Evolutionary conservation across 2,113 vertebrate species (phyloP), one percentile per base, ranked within the genome.

Genomic region (Pandion haliaetus): DNA sequence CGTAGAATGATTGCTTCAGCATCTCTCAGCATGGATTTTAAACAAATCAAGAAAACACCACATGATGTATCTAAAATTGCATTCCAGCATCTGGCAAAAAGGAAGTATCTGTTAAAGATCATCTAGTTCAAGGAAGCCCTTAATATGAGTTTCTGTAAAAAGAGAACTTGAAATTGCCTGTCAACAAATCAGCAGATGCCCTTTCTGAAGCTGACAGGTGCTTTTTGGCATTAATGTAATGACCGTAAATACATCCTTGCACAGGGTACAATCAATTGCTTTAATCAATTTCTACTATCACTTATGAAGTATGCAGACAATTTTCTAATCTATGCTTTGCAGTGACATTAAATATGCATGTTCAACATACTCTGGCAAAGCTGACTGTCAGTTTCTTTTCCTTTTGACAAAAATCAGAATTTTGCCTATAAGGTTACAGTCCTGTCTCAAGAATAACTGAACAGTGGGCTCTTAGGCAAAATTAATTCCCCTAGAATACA

Each of bases 61-160:
- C 80, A 67, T 83, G 78, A 96, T 66, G 44, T 62, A 72, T 81
- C 94, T 90, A 92, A 96, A 95, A 92, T 58, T 90, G 54, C 79
- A 94, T 90, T 96, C 97, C 65, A 95, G 83, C 76, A 81, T 74
- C 84, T 92, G 44, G 58, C 31, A 96, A 88, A 90, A 89, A 97
- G 44, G 34, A 94, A 96, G 14, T 90, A 95, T 31, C 74, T 96
- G 66, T 67, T 95, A 82, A 86, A 52, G 49, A 84, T 57, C 55
- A 91, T 32, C 63, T 71, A 14, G 12, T 79, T 74, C 88, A 82
- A 62, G 78, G 38, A 96, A 95, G 71, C 19, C n/a, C 90, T 87
- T 94, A 94, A 92, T 87, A 93, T 17, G 67, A 97, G 86, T 86
- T 96, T 94, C 74, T 76, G 73, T 73, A 96, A 95, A 95, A 96